Evolutionary conservation across 1,140 invertebrate genomes (phyloP), one percentile per base, ranked within the genome.

Genomic region (Bursaphelenchus mucronatus): DNA sequence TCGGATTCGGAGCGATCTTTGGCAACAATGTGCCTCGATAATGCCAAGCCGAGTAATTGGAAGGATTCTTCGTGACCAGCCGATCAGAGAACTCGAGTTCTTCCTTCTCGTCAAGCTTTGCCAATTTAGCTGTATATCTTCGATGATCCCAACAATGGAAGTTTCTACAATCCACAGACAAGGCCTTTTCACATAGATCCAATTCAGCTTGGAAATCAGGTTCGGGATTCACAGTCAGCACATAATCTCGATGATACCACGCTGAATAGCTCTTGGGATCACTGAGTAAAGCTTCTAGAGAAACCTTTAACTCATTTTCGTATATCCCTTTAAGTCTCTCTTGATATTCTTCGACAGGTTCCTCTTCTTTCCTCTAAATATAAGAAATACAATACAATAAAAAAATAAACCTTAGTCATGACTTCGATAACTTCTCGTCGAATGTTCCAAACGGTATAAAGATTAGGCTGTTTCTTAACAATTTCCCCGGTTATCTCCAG

Each of bases 371-470:
- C 46, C 47, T 47, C 43, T 45, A 39, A 69, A 67, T 9, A 0
- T 44, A 0, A 4, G 0, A 49, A 44, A 8, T 70, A 46, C 13
- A 63, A 64, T 19, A 9, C 19, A 3, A 8, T 30, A 73, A 64
- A 66, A 7, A 21, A 57, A 70, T 19, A 55, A 21, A 70, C 57
- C 57, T 21, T 8, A 21, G 8, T 47, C 13, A 64, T 43, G n/a
- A 13, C 11, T 11, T 51, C 21, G 43, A 73, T 53, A 9, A 56
- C 61, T 10, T 74, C 21, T 40, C 73, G 45, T 50, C 73, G 58
- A 17, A 76, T 59, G 44, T 67, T 66, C 73, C 73, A 75, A 52
- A 75, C 74, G n/a, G 73, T 70, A 49, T 75, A 75, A 47, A 77
- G 59, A 67, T 75, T 75, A 13, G 73, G 75, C 59, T 75, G 61